phyloP scores from a whole-genome alignment of 2,113 vertebrate species.

The Zingel zingel region DNA sequence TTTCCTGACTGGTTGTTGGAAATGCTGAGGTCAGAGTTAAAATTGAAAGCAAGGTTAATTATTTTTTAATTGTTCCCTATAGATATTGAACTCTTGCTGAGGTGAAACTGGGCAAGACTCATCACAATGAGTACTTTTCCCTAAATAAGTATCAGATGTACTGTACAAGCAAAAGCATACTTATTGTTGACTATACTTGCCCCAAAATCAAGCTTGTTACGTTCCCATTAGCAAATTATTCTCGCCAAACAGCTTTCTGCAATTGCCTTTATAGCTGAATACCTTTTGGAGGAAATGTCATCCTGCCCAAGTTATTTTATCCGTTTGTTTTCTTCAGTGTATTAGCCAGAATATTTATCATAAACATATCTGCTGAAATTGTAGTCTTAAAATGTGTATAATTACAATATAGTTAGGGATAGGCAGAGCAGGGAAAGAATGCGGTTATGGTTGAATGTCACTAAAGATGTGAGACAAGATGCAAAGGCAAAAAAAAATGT shows the following conservation, averaged over 20 bases:
- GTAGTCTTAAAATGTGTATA: too few species aligned
- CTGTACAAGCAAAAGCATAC: neutral
- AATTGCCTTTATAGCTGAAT: neutral
- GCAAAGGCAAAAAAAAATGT: neutral
- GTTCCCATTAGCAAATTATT: neutral
- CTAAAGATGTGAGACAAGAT: neutral
- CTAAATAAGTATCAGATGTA: neutral
- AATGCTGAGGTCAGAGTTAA: constrained; percentile 3
- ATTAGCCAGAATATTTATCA: neutral
- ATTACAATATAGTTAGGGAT: too few species aligned
- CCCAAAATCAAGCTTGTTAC: neutral
- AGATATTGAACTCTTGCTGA: constrained; percentile 8
- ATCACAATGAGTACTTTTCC: neutral
- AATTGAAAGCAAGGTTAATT: constrained; percentile 31
- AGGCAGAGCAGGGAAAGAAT: neutral
- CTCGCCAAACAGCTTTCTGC: neutral
- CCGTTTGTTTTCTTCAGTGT: neutral
- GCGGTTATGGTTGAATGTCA: neutral
- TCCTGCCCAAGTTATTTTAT: neutral
- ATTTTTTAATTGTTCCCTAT: constrained; percentile 1
- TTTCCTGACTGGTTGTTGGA: constrained; percentile 16
- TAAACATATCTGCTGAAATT: neutral
- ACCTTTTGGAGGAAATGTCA: neutral
- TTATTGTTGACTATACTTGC: neutral
- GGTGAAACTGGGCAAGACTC: neutral